phyloP scores from a whole-genome alignment of 2,113 vertebrate genomes.

The Gasterosteus nipponicus region DNA sequence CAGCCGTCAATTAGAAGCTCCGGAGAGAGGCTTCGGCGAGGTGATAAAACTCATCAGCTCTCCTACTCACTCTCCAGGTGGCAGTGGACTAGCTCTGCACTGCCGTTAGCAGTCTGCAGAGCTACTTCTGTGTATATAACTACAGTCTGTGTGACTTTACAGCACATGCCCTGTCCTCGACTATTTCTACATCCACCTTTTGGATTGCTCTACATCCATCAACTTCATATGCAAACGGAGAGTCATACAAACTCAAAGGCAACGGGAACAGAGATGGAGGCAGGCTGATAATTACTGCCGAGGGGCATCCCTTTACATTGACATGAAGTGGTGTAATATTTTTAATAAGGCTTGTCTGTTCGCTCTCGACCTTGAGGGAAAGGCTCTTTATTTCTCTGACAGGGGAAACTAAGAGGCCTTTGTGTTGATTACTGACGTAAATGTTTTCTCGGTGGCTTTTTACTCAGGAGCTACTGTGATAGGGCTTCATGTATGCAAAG shows the following conservation, averaged over 20 bases:
- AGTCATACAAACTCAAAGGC: slow-evolving; percentile 2
- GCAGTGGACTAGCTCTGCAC: slow-evolving; percentile 58
- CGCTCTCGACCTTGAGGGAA: slow-evolving; percentile 77
- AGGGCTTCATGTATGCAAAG: slow-evolving; percentile 42
- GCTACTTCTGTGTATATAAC: slow-evolving; percentile 45
- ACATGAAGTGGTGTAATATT: slow-evolving; percentile 67
- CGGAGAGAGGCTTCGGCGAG: slow-evolving; percentile 70
- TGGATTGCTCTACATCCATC: slow-evolving; percentile 12
- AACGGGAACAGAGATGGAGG: slow-evolving; percentile 42
- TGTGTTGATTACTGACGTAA: slow-evolving; percentile 67
- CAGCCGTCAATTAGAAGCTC: slow-evolving; percentile 75
- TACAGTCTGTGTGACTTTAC: slow-evolving; percentile 38
- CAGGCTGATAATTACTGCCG: slow-evolving; percentile 59
- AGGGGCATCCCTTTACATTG: slow-evolving; percentile 57
- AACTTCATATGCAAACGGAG: slow-evolving; percentile 5
- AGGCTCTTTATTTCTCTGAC: slow-evolving; percentile 72
- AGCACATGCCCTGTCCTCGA: slow-evolving; percentile 18
- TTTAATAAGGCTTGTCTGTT: slow-evolving; percentile 71
- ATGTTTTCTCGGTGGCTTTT: slow-evolving; percentile 56
- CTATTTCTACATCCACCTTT: slow-evolving; percentile 25
- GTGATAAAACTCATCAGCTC: slow-evolving; percentile 80
- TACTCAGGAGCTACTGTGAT: slow-evolving; percentile 21
- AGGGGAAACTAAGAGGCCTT: slow-evolving; percentile 55
- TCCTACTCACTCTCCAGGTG: slow-evolving; percentile 69
- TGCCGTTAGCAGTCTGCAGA: slow-evolving; percentile 64